These are phyloP conservation scores for Habropoda laboriosa DNA, from an alignment of 1,140 invertebrate genomes.

Conservation along the genomic window DNA sequence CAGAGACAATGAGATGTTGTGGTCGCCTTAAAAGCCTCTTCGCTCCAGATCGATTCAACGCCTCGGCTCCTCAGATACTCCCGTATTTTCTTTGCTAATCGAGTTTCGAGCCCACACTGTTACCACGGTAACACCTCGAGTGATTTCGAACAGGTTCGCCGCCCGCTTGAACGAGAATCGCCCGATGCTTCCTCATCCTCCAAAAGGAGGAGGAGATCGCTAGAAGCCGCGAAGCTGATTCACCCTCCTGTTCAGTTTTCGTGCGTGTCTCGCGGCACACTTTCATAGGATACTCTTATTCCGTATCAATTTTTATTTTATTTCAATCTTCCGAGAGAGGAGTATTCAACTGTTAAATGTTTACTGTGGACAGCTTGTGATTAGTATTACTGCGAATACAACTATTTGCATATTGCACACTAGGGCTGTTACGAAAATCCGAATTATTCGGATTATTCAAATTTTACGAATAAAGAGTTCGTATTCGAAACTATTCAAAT, in stretches of 20 bases:
- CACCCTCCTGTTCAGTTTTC: neutral
- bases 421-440: no score
- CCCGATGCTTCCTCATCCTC: conserved; percentile 10
- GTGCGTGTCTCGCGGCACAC: no score
- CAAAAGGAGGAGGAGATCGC: conserved; percentile 30
- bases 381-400: no score
- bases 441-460: no score
- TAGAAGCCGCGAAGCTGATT: conserved; percentile 17
- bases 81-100: conserved; percentile 79
- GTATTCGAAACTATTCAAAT: no score
- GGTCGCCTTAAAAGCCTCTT: conserved; percentile 76
- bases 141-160: conserved; percentile 51
- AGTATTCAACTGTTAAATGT: no score
- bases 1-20: conserved; percentile 67
- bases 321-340: no score
- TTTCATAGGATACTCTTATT: no score
- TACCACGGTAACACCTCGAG: conserved; percentile 72
- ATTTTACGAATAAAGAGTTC: no score
- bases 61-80: conserved; percentile 65
- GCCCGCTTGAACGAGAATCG: conserved; percentile 51
- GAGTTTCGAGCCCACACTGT: conserved; percentile 71
- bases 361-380: no score
- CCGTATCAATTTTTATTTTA: no score
- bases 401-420: no score
- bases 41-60: conserved; percentile 74